Evolutionary conservation across 1,140 invertebrate species (phyloP), one percentile per base, ranked within the genome.

Genomic region (Rhysida immarginata): DNA sequence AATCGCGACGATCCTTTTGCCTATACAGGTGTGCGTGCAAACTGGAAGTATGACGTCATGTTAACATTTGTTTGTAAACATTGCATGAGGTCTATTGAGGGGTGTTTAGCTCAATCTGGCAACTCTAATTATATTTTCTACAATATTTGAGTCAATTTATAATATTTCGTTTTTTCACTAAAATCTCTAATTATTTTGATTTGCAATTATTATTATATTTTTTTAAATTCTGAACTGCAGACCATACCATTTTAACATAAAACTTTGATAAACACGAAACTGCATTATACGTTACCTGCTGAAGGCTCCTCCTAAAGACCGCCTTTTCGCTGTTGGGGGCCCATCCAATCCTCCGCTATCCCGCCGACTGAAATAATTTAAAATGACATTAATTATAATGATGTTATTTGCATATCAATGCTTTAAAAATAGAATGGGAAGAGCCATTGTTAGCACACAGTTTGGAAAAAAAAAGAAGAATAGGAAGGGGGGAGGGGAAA

Each of bases 271-370:
- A 41, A 41, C 35, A 51, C 18, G 26, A 13, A 54, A 43, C n/a
- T 5, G 25, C 13, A 18, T 43, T 20, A 24, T 51, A 13, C n/a
- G 16, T 27, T 58, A 68, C 66, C 66, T 64, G 51, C 64, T 54
- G 55, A 66, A 66, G 14, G 62, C 61, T 60, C 62, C 62, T 24
- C 60, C 62, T 46, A 64, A 21, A 23, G 44, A 55, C 54, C 64
- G 50, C 52, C 64, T 59, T 59, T 66, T 67, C 3, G 62, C 58
- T 57, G 63, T 55, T 44, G 64, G 63, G 26, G 58, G 58, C 3
- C 26, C 49, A 16, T 26, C 26, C 24, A 51, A 26, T 24, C 49
- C 49, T 11, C 49, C 49, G 26, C 23, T 5, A 26, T 51, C 49
- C 13, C 49, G 13, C 14, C 49, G 49, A 27, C 49, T 27, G 26